Evolutionary conservation across 2,797 vertebrate genomes (phyloP).

Genomic region (Cyprinodon diabolis): DNA sequence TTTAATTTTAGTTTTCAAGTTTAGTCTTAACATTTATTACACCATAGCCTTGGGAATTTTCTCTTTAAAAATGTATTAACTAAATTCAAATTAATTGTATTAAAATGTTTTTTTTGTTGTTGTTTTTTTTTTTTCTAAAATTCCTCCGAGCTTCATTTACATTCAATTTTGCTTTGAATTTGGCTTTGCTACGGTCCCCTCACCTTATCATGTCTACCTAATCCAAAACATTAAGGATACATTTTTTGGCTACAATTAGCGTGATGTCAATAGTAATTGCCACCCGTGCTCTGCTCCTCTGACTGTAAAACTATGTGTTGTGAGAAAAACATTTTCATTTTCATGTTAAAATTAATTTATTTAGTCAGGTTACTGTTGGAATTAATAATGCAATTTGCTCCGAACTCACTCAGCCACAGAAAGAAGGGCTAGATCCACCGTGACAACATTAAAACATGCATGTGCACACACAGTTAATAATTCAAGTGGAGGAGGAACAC

Average conservation of each 20-base stretch:
- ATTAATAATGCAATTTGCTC: conserved; percentile 9
- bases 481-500: conserved; percentile 7
- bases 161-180: conserved; percentile 39
- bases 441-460: conserved; percentile 36
- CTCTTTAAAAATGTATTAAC: conserved; percentile 43
- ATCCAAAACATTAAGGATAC: conserved; percentile 64
- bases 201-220: conserved; percentile 53
- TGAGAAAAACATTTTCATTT: conserved; percentile 45
- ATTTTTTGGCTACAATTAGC: conserved; percentile 80
- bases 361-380: conserved; percentile 49
- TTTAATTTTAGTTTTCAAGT: not conserved
- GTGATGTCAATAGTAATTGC: conserved; percentile 79
- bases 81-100: conserved; percentile 40
- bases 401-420: conserved; percentile 5
- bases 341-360: conserved; percentile 62
- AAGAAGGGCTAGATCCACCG: conserved; percentile 10
- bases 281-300: conserved; percentile 64
- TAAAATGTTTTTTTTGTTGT: conserved; percentile 10
- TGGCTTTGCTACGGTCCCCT: conserved; percentile 44
- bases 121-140: conserved; percentile 33
- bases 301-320: conserved; percentile 64
- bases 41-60: conserved; percentile 33
- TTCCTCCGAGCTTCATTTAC: conserved; percentile 59
- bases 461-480: conserved; percentile 10
- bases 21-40: not conserved